Conservation (phyloP, 2,113 vertebrate species). For the Zingel zingel region DNA sequence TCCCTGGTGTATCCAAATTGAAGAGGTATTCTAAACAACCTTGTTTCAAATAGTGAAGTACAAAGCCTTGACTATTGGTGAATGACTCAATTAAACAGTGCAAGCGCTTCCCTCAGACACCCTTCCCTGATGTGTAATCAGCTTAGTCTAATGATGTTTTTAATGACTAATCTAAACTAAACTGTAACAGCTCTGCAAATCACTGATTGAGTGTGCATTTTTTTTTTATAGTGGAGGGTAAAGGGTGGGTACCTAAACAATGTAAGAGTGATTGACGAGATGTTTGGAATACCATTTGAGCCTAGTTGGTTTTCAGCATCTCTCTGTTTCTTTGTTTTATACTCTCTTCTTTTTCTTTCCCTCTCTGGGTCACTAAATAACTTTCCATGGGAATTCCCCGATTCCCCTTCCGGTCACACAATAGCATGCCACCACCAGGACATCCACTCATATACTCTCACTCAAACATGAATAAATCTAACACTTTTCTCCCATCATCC, state of each 20-base stretch:
- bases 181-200: slow-evolving; percentile 39
- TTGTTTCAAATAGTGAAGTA: neutral
- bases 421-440: neutral
- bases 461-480: neutral
- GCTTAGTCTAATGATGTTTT: slow-evolving; percentile 53
- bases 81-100: slow-evolving; percentile 5
- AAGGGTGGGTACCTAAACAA: slow-evolving; percentile 56
- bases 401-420: neutral
- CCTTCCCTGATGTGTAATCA: slow-evolving; percentile 34
- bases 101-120: slow-evolving; percentile 22
- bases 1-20: neutral
- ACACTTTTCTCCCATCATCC: neutral
- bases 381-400: slow-evolving; percentile 3
- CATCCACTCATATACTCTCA: neutral
- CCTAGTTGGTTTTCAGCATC: slow-evolving; percentile 11
- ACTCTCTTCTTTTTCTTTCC: neutral
- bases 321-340: slow-evolving; percentile 5
- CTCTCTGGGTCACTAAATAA: slow-evolving; percentile 23
- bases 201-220: slow-evolving; percentile 40
- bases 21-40: neutral
- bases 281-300: slow-evolving; percentile 42
- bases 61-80: neutral
- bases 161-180: slow-evolving; percentile 58
- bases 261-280: slow-evolving; percentile 55
- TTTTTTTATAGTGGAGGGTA: slow-evolving; percentile 12